Evolutionary conservation across 2,113 vertebrate species (phyloP).

Genomic region (Brachypteracias leptosomus): DNA sequence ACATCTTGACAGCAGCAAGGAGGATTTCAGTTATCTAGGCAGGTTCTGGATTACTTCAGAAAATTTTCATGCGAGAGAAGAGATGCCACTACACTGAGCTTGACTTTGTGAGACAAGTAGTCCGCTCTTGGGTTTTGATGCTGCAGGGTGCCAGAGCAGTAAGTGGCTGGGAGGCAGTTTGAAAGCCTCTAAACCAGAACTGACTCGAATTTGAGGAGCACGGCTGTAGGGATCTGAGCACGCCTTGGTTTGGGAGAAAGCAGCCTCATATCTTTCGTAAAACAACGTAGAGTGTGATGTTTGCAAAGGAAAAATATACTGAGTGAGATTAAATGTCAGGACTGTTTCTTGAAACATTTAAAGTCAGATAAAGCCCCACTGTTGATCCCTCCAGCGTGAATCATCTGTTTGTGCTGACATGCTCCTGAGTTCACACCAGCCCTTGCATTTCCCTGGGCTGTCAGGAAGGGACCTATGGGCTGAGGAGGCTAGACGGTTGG

Average conservation of each 20-base stretch:
- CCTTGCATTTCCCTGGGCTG: neutral
- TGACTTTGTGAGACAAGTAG: neutral
- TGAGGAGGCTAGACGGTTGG: neutral
- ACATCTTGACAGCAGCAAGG: neutral
- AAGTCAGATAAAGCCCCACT: neutral
- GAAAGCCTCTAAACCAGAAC: neutral
- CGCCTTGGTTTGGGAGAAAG: neutral
- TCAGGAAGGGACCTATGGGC: neutral
- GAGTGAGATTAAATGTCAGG: neutral
- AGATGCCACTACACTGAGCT: neutral
- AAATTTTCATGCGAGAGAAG: neutral
- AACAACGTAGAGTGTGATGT: rapidly evolving
- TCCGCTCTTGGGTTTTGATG: neutral
- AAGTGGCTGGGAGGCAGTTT: neutral
- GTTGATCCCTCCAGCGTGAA: neutral
- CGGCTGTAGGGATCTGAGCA: neutral
- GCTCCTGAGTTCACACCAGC: neutral
- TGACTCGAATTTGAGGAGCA: neutral
- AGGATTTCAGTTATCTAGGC: neutral
- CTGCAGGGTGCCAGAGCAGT: neutral
- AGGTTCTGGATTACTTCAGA: neutral
- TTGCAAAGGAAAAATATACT: neutral
- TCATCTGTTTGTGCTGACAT: neutral
- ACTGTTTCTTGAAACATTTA: neutral
- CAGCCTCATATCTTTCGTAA: neutral